phyloP scores from a whole-genome alignment of 1,140 invertebrate genomes.

The Ceratoteleas bidentatus region DNA sequence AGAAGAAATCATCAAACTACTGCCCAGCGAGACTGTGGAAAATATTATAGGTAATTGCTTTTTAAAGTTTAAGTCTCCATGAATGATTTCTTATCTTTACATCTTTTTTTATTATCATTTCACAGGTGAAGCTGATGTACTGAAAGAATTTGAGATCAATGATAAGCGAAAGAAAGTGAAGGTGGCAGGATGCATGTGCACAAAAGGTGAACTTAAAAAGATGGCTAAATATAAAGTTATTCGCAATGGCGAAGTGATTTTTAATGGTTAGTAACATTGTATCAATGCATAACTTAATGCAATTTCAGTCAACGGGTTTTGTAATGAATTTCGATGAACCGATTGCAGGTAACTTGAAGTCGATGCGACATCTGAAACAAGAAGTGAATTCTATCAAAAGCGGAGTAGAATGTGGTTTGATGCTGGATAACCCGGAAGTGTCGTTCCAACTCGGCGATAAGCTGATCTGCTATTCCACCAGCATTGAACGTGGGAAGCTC shows the following conservation, averaged over 20 bases:
- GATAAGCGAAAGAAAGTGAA: constrained; percentile 91
- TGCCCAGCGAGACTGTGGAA: constrained; percentile 88
- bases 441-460: constrained; percentile 88
- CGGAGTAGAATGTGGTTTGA: constrained; percentile 93
- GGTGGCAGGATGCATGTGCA: constrained; percentile 94
- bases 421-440: constrained; percentile 85
- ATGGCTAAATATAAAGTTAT: constrained; percentile 86
- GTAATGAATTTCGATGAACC: not conserved
- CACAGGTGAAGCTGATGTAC: constrained; percentile 91
- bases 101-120: constrained; percentile 21
- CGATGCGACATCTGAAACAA: constrained; percentile 94
- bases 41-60: constrained; percentile 85
- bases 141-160: constrained; percentile 91
- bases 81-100: not conserved
- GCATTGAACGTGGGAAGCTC: constrained; percentile 84
- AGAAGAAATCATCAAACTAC: constrained; percentile 86
- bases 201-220: constrained; percentile 89
- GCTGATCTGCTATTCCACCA: constrained; percentile 88
- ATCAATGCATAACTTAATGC: too few species aligned
- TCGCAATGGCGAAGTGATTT: constrained; percentile 87
- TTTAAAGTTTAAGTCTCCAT: not conserved
- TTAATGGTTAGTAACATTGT: constrained; percentile 85
- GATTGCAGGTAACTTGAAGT: constrained; percentile 85
- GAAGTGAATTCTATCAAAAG: constrained; percentile 93
- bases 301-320: too few species aligned